A percentile compares a stretch with the other conserved stretches of the same genome.
Evolutionary conservation across 2,113 vertebrate species (phyloP).

Genomic region (Ailuropoda melanoleuca): DNA sequence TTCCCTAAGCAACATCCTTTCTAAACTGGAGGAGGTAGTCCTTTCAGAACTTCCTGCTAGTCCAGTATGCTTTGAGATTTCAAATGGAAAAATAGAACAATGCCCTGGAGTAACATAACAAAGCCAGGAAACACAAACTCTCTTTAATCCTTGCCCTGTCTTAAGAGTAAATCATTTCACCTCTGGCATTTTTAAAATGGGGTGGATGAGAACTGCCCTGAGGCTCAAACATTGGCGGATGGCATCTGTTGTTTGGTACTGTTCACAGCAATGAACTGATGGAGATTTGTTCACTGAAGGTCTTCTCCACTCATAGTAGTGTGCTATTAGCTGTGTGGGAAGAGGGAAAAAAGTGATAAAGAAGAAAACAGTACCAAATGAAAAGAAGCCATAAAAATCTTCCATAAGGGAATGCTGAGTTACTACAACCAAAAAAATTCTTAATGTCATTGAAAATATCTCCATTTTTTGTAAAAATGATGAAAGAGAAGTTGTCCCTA

Average conservation of each 20-base stretch:
- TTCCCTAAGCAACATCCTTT: constrained; percentile 54
- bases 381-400: constrained; percentile 26
- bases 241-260: not conserved
- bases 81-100: constrained; percentile 40
- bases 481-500: not conserved
- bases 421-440: not conserved
- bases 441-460: not conserved
- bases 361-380: not conserved
- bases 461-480: not conserved
- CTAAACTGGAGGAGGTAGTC: constrained; percentile 8
- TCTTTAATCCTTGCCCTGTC: constrained; percentile 1
- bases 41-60: not conserved
- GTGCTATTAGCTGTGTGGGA: not conserved
- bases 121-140: constrained; percentile 42
- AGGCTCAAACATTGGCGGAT: not conserved
- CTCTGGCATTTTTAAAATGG: not conserved
- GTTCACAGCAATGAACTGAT: constrained; percentile 9
- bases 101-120: constrained; percentile 10
- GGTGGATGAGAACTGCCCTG: not conserved
- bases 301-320: not conserved
- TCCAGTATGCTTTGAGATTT: not conserved
- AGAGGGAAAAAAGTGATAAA: not conserved
- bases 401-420: not conserved
- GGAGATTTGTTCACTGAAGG: constrained; percentile 1
- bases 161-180: constrained; percentile 53